Base-by-base conservation (phyloP, 2,113 vertebrate genomes). In the Carassius gibelio region DNA sequence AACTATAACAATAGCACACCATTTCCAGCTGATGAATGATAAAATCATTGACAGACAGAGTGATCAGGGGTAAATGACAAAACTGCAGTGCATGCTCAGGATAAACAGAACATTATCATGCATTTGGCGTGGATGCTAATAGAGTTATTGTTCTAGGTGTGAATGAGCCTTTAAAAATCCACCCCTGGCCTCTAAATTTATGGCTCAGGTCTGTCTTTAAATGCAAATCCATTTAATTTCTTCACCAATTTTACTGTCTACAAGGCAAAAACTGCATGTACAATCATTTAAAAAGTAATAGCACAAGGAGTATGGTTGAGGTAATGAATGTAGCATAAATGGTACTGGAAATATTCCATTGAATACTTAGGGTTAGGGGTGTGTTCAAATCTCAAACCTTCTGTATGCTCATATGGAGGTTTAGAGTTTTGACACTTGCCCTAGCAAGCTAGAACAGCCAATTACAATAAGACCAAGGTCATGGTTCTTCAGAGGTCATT, bases 401-500 rank as follows among this genome's bases (percentile, higher is more conserved):
- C 42, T 23, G 38, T 64, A 19, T 50, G 10, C 30, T 62, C 38
- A 64, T 17, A 50, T 0, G 11, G 19, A 74, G 42, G n/a, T 21
- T 48, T 74, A 48, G 10, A 74, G 11, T 48, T 45, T 13, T 52
- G 45, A 75, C 1, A 15, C 38, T 68, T 11, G 14, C 42, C n/a
- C 21, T 50, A 11, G 23, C 42, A 81, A 76, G 23, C 26, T 30
- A 81, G 15, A 23, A 36, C 8, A 15, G 48, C 55, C n/a, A 52
- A 76, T 64, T 30, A 55, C 36, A 62, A 36, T 34, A 0, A n/a
- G 62, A 45, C 15, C 23, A 75, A 75, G 59, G 71, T 75, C 82
- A 84, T 11, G 13, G 59, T 21, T 79, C 36, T 71, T 57, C 55
- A 77, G 26, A 82, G 80, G 61, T 50, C 34, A n/a, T 52, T 76